Conservation (phyloP, 1,140 invertebrate genomes). For the Brachionus paranguensis region DNA sequence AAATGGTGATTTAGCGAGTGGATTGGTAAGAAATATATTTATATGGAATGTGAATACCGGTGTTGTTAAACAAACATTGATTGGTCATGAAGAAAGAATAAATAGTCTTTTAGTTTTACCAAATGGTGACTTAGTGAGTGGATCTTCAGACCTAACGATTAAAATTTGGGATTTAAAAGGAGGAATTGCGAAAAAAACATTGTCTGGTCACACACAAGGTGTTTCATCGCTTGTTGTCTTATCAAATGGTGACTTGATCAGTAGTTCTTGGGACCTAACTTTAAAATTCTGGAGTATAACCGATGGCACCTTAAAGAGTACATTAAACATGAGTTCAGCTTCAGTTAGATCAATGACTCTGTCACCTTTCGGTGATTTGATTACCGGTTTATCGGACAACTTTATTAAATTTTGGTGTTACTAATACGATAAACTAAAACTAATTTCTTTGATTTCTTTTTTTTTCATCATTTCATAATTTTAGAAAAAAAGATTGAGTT, state of each 20-base stretch:
- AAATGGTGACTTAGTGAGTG: background rate
- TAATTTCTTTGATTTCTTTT: too few relatives aligned
- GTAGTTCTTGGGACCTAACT: background rate
- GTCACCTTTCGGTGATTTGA: background rate
- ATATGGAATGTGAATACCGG: background rate
- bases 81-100: background rate
- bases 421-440: too few relatives aligned
- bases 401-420: background rate
- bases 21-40: background rate
- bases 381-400: background rate
- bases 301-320: background rate
- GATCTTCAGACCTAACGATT: background rate
- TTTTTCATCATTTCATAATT: too few relatives aligned
- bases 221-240: background rate
- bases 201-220: background rate
- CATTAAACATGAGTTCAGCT: background rate
- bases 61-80: background rate
- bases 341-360: background rate
- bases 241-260: background rate
- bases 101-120: background rate
- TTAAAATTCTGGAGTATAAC: background rate
- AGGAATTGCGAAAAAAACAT: background rate
- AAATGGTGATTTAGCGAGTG: background rate
- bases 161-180: background rate
- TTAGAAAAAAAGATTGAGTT: too few relatives aligned